Percentiles rank a stretch among this genome's conserved stretches.
phyloP scores from a whole-genome alignment of 2,797 vertebrate genomes.

The Myiotriccus ornatus region DNA sequence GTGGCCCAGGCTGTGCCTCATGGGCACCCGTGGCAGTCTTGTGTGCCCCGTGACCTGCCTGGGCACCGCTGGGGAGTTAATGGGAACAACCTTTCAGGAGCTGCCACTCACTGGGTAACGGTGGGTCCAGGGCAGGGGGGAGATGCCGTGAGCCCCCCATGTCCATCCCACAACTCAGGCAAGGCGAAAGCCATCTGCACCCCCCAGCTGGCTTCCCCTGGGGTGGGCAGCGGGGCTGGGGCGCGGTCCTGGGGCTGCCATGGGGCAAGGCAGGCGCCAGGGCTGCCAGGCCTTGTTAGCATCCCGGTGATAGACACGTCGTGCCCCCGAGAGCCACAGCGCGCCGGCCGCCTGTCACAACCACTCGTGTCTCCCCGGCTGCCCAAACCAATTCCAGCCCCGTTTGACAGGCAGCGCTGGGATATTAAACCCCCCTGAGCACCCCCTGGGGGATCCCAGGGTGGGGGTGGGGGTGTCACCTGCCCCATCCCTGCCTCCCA shows the following conservation, averaged over 20 bases:
- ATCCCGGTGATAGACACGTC: accelerated
- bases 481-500: not conserved
- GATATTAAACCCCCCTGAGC: accelerated
- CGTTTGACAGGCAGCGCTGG: accelerated
- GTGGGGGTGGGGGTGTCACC: not conserved
- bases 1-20: accelerated
- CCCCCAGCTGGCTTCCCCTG: too few relatives aligned
- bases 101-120: accelerated
- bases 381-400: not conserved
- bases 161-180: not conserved
- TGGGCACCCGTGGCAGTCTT: not conserved
- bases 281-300: not conserved
- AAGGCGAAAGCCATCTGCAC: not conserved
- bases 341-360: not conserved
- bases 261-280: accelerated
- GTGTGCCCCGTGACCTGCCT: not conserved
- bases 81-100: accelerated
- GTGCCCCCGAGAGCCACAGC: not conserved
- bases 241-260: not conserved
- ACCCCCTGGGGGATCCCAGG: not conserved
- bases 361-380: accelerated
- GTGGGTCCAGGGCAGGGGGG: accelerated
- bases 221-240: not conserved
- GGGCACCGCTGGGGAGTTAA: not conserved
- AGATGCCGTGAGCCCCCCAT: accelerated